Percentiles rank a stretch among this genome's conserved stretches.
These are phyloP conservation scores for Acyrthosiphon pisum DNA, from an alignment of 1,140 invertebrate genomes.

Conservation along the genomic window DNA sequence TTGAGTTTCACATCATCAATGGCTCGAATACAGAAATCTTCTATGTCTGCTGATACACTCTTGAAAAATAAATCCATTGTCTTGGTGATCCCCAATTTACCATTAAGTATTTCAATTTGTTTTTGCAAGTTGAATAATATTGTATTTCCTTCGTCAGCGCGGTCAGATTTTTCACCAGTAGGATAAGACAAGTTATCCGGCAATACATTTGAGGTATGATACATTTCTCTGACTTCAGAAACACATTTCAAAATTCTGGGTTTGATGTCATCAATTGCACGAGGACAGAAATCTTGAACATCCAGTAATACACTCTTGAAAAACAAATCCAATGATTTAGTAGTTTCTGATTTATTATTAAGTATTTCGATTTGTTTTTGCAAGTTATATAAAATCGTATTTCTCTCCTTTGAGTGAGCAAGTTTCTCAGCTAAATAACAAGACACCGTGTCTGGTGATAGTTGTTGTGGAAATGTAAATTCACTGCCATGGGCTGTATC, in stretches of 20 bases:
- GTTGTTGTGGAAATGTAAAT: background rate
- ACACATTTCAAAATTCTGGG: background rate
- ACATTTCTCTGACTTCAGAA: background rate
- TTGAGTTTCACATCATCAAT: background rate
- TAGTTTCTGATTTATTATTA: background rate
- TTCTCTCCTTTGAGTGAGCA: background rate
- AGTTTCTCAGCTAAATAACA: slow-evolving; percentile 7
- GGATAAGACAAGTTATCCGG: background rate
- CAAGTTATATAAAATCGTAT: background rate
- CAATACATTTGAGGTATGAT: background rate
- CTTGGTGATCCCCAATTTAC: background rate
- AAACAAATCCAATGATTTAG: slow-evolving; percentile 3
- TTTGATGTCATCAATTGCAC: background rate
- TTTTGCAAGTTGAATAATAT: background rate
- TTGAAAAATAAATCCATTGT: slow-evolving; percentile 2
- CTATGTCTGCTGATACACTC: background rate
- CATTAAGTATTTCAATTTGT: background rate
- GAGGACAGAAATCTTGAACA: background rate
- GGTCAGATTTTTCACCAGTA: background rate
- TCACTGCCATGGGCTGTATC: background rate
- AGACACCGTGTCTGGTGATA: background rate
- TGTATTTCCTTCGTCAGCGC: background rate
- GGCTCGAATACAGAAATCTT: background rate
- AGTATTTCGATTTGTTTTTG: background rate
- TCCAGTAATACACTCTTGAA: background rate